A percentile compares a stretch with the other conserved stretches of the same genome.
phyloP scores from a whole-genome alignment of 2,797 vertebrate species.

The Myotis myotis region DNA sequence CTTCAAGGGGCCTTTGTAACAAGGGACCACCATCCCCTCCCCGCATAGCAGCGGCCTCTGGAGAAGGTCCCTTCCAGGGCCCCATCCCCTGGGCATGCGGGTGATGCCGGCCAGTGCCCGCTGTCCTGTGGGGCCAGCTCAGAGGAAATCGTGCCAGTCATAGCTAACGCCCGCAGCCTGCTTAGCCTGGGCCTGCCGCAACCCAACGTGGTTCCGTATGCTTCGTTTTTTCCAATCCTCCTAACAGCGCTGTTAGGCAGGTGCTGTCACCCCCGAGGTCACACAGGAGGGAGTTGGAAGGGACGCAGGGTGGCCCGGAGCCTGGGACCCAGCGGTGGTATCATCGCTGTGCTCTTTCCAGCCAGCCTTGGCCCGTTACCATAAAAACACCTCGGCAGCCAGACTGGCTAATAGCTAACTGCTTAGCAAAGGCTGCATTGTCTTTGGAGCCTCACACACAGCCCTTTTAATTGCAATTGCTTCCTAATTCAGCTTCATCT shows the following conservation, averaged over 20 bases:
- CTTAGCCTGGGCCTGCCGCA: background rate
- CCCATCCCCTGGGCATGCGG: background rate
- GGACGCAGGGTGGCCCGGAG: background rate
- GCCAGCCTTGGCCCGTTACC: conserved; percentile 44
- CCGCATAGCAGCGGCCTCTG: background rate
- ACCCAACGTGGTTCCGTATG: background rate
- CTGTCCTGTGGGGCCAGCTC: background rate
- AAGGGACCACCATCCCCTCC: background rate
- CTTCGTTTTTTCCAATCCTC: background rate
- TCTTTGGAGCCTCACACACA: conserved; percentile 75
- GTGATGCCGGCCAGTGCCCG: background rate
- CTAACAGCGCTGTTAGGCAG: background rate
- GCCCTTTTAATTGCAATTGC: conserved; percentile 84
- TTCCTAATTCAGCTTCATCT: conserved; percentile 79
- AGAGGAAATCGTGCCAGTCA: background rate
- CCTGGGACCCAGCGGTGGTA: background rate
- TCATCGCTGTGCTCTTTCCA: background rate
- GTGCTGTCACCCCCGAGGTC: background rate
- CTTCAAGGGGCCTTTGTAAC: background rate
- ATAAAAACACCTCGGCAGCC: conserved; percentile 70
- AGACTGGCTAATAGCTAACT: conserved; percentile 73
- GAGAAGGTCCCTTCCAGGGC: background rate
- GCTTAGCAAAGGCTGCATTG: conserved; percentile 68
- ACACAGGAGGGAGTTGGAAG: background rate
- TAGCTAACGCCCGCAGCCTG: background rate